Percentiles rank a stretch among this genome's conserved stretches.
Evolutionary conservation across 2,113 vertebrate genomes (phyloP).

Genomic region (Ameiurus melas): DNA sequence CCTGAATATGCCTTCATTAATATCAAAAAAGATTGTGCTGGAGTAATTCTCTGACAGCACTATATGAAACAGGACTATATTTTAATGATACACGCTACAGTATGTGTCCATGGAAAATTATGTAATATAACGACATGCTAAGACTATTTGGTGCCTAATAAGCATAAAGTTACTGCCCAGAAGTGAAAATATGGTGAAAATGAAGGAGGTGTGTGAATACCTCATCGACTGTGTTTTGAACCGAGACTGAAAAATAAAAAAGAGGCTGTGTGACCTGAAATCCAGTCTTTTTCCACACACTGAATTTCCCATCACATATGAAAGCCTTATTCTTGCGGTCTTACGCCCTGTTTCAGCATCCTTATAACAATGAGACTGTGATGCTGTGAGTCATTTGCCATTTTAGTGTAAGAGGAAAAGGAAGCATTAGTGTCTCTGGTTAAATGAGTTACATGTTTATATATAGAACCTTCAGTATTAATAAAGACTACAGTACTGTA

Average conservation of each 20-base stretch:
- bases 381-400: neutral
- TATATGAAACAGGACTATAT: neutral
- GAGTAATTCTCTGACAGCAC: neutral
- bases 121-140: neutral
- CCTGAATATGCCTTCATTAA: neutral
- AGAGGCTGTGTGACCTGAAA: conserved; percentile 7
- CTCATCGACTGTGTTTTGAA: neutral
- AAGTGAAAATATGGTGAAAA: neutral
- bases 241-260: neutral
- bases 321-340: neutral
- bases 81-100: neutral
- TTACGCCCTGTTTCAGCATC: neutral
- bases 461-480: neutral
- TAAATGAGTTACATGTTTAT: neutral
- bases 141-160: neutral
- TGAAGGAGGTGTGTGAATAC: neutral
- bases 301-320: conserved; percentile 32
- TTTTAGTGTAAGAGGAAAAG: neutral
- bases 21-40: neutral
- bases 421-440: neutral
- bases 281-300: neutral
- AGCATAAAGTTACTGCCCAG: neutral
- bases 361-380: conserved; percentile 9
- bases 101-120: neutral
- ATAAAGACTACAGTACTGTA: neutral